Percentiles rank a stretch among this genome's conserved stretches.
Evolutionary conservation across 35 echinoderm and acorn worm species (phyloP).

Genomic region (Acanthaster planci): DNA sequence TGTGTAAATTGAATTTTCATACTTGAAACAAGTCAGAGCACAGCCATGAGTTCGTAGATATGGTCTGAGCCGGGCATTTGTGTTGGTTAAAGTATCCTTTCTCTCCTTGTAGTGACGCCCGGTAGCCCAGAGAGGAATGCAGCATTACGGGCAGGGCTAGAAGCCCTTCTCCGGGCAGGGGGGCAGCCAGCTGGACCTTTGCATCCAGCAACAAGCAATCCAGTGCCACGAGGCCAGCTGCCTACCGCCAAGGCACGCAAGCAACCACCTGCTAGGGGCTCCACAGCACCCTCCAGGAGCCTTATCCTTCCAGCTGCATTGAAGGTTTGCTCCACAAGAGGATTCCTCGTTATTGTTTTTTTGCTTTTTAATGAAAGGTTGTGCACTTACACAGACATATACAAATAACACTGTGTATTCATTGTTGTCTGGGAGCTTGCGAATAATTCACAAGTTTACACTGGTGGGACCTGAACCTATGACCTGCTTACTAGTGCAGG

Average conservation of each 20-base stretch:
- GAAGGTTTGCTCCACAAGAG: conserved; percentile 36
- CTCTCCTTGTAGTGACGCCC: conserved; percentile 35
- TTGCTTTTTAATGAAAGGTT: no score
- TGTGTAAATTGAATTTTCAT: no score
- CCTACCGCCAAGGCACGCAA: conserved; percentile 1
- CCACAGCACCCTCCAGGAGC: conserved; percentile 1
- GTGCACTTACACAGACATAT: no score
- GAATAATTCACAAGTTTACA: no score
- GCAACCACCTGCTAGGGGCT: conserved; percentile 13
- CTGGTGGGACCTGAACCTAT: no score
- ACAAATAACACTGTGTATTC: no score
- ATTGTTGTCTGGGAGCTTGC: no score
- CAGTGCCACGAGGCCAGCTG: not conserved
- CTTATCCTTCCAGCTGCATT: conserved; percentile 52
- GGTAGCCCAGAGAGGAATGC: conserved; percentile 72
- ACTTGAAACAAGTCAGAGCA: no score
- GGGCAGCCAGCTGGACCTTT: not conserved
- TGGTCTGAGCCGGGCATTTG: no score
- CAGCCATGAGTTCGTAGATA: no score
- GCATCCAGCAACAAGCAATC: not conserved
- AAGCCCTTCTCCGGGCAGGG: conserved; percentile 52
- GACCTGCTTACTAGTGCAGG: no score
- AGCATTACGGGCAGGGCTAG: conserved; percentile 55
- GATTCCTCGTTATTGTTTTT: not conserved
- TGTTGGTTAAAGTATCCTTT: no score